phyloP scores from a whole-genome alignment of 2,888 invertebrate species.

The Deilephila porcellus region DNA sequence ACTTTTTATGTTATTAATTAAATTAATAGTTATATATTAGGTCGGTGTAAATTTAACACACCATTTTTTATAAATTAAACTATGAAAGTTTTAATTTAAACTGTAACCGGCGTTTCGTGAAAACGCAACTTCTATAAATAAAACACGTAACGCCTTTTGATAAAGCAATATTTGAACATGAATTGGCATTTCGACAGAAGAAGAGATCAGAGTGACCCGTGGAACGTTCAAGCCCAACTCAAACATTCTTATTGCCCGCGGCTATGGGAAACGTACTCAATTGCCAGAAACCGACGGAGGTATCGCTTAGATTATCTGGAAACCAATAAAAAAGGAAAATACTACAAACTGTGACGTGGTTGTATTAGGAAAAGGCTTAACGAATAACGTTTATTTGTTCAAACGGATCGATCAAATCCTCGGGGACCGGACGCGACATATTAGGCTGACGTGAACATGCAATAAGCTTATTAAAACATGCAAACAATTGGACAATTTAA shows the following conservation, averaged over 20 bases:
- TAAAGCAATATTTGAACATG: conserved; percentile 39
- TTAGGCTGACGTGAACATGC: conserved; percentile 44
- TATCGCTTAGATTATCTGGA: conserved; percentile 49
- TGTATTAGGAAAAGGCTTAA: conserved; percentile 18
- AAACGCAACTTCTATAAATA: conserved; percentile 33
- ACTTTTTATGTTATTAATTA: too few relatives aligned
- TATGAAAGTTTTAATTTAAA: background rate
- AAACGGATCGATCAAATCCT: conserved; percentile 47
- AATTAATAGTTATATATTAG: too few relatives aligned
- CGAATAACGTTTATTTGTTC: conserved; percentile 36
- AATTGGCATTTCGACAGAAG: conserved; percentile 68
- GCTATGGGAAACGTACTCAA: conserved; percentile 65
- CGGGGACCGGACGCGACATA: conserved; percentile 42
- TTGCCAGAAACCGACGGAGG: conserved; percentile 49
- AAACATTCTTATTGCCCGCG: conserved; percentile 74
- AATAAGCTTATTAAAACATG: conserved; percentile 40
- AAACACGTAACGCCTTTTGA: conserved; percentile 39
- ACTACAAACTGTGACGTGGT: conserved; percentile 32
- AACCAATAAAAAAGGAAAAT: conserved; percentile 46
- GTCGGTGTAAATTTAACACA: too few relatives aligned
- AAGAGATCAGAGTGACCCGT: conserved; percentile 73
- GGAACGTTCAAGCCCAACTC: conserved; percentile 72
- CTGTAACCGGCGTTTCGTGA: background rate
- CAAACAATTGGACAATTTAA: conserved; percentile 1
- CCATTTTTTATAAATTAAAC: too few relatives aligned